Evolutionary conservation across 2,888 invertebrate genomes (phyloP).

Genomic region (Capitulum mitella): DNA sequence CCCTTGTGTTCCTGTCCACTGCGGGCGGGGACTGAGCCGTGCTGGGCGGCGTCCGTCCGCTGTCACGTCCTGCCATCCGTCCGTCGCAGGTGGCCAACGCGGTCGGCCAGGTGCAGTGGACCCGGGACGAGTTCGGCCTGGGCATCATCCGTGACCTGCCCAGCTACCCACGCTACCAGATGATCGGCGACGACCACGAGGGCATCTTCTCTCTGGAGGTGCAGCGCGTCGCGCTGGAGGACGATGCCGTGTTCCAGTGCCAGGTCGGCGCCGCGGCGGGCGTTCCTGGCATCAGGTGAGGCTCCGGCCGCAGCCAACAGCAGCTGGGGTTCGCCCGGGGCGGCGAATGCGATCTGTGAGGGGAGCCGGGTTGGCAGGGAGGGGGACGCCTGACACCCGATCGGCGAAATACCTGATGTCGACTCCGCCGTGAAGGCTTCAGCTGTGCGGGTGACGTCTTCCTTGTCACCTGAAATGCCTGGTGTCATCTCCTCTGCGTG

Average conservation of each 20-base stretch:
- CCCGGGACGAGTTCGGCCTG: constrained; percentile 90
- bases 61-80: no score
- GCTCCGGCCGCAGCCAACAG: not conserved
- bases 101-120: constrained; percentile 89
- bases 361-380: no score
- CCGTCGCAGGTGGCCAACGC: constrained; percentile 66
- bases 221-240: constrained; percentile 78
- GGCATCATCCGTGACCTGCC: constrained; percentile 83
- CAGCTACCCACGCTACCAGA: constrained; percentile 86
- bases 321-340: not conserved
- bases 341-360: not conserved
- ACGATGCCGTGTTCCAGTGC: constrained; percentile 89
- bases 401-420: no score
- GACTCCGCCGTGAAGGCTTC: no score
- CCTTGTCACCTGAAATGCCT: no score
- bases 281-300: constrained; percentile 54
- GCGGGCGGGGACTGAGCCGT: no score
- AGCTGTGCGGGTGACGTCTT: no score
- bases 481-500: no score
- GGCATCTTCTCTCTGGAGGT: constrained; percentile 85
- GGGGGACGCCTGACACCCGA: no score
- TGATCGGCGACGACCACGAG: constrained; percentile 94
- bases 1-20: no score
- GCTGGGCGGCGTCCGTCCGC: no score
- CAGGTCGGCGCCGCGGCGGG: constrained; percentile 70